phyloP scores from a whole-genome alignment of 2,888 invertebrate species.

The Lacanobia oleracea region DNA sequence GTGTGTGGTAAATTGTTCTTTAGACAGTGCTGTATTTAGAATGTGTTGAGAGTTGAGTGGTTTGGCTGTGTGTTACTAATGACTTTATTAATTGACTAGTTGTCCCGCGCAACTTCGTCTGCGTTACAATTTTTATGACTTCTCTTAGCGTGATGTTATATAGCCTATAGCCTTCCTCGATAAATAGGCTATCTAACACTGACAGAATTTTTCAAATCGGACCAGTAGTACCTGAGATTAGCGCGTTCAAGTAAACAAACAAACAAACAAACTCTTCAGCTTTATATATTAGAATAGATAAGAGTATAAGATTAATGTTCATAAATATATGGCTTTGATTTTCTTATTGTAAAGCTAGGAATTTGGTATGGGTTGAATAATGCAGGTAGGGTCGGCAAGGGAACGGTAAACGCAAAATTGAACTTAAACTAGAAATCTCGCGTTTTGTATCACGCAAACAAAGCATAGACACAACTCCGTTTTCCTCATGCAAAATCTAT shows the following conservation, averaged over 20 bases:
- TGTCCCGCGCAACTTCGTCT: too few relatives aligned
- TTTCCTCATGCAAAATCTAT: slow-evolving; percentile 57
- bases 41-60: slow-evolving; percentile 2
- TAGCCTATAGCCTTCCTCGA: too few relatives aligned
- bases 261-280: too few relatives aligned
- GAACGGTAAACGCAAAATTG: not conserved
- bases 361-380: too few relatives aligned
- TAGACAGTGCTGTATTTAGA: not conserved
- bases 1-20: slow-evolving; percentile 41
- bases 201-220: too few relatives aligned
- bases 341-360: not conserved
- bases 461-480: slow-evolving; percentile 18
- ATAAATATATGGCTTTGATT: not conserved
- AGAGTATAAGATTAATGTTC: too few relatives aligned
- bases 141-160: too few relatives aligned
- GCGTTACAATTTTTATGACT: too few relatives aligned
- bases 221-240: too few relatives aligned
- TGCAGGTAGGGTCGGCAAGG: not conserved
- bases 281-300: too few relatives aligned
- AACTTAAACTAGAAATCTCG: not conserved
- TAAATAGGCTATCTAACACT: too few relatives aligned
- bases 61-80: not conserved
- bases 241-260: too few relatives aligned
- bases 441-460: slow-evolving; percentile 1
- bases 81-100: not conserved